A percentile compares a stretch with the other conserved stretches of the same genome.
Evolutionary conservation across 1,140 invertebrate species (phyloP).

Genomic region (Camponotus floridanus): DNA sequence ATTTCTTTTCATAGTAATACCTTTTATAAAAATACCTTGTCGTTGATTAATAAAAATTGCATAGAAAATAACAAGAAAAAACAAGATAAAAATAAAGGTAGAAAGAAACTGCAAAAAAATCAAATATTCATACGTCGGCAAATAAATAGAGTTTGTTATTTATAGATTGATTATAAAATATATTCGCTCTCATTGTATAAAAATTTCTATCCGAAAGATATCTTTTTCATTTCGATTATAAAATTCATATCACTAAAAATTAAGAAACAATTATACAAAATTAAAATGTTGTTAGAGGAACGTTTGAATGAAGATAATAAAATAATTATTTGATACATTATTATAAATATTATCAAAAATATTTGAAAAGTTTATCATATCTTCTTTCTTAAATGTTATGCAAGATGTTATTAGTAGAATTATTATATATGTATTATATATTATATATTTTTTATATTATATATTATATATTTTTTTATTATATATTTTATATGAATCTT

Average conservation of each 20-base stretch:
- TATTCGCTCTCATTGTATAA: neutral
- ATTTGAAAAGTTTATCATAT: no score
- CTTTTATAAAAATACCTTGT: neutral
- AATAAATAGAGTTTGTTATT: neutral
- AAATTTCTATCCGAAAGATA: neutral
- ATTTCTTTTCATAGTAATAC: neutral
- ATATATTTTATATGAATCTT: neutral
- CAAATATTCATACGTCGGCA: neutral
- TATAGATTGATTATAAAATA: neutral
- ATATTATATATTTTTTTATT: no score
- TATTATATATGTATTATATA: neutral
- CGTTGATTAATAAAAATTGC: neutral
- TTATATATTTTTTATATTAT: no score
- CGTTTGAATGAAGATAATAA: neutral
- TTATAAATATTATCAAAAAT: neutral
- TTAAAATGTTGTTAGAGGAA: no score
- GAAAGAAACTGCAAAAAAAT: neutral
- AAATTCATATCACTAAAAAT: no score
- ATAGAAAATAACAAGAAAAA: neutral
- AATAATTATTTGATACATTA: neutral
- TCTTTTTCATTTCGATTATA: neutral
- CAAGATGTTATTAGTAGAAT: neutral
- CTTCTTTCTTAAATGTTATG: no score
- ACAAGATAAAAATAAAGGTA: neutral
- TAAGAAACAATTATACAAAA: no score